Evolutionary conservation across 2,888 invertebrate genomes (phyloP), one percentile per base, ranked within the genome.

Genomic region (Strigamia transsilvanica): DNA sequence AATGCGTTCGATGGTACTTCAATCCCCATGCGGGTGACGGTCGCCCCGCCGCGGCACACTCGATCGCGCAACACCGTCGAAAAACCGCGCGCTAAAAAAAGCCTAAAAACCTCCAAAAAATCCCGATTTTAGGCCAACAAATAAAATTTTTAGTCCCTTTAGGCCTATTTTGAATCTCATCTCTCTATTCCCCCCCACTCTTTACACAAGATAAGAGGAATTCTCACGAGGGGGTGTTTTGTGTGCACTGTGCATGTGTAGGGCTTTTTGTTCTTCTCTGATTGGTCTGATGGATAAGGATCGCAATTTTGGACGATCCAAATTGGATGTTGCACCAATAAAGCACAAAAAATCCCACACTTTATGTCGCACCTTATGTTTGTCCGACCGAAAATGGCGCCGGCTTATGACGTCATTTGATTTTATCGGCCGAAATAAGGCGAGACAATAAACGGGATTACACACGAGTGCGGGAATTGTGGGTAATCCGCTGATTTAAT

Each of bases 401-500:
- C 32, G 32, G 73, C 27, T 73, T 73, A 73, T 73, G 73, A 73
- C 73, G 73, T 73, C 73, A 73, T 73, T 73, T 7, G 73, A 15
- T 32, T 73, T 73, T 73, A 73, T 32, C 27, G 13, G 27, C 32
- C 73, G 27, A 32, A 10, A 51, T 51, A 51, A 51, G n/a, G 51
- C 7, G n/a, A 32, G 61, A 61, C 61, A n/a, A 61, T 61, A 61
- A 61, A 61, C 61, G 32, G 73, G 32, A 61, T 61, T 61, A 61
- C 23, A 61, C 5, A 7, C 13, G 61, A 9, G 10, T 21, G 27
- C 27, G 27, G 61, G 73, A 27, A 73, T 73, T 73, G 73, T 73
- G 73, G 73, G 73, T 73, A 73, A 73, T 73, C 73, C 7, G 73
- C 4, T 73, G 73, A 73, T 73, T 73, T 73, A 73, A 73, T 73